Evolutionary conservation across 2,797 vertebrate genomes (phyloP).

Genomic region (Craterocephalus amniculus): DNA sequence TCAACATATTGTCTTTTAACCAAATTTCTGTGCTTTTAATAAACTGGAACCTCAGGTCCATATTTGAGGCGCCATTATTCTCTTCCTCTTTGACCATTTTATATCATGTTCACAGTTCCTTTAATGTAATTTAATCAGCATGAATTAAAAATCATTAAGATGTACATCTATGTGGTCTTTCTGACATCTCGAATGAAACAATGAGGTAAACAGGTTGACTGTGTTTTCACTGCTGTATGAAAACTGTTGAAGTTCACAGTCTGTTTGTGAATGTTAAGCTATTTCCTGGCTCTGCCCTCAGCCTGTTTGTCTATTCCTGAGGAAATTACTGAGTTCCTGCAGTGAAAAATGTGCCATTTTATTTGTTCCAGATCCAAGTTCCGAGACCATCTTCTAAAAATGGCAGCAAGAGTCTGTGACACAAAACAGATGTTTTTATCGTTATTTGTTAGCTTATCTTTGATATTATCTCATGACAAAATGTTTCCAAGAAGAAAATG

Average conservation of each 20-base stretch:
- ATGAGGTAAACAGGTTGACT: conserved; percentile 1
- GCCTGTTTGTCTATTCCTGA: conserved; percentile 59
- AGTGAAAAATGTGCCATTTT: conserved; percentile 21
- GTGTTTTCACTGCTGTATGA: neutral
- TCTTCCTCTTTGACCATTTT: neutral
- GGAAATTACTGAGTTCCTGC: conserved; percentile 68
- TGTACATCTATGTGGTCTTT: neutral
- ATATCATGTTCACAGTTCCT: neutral
- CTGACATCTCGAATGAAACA: neutral
- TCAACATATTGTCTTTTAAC: too few relatives aligned
- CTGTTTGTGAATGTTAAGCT: conserved; percentile 31
- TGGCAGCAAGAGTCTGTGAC: neutral
- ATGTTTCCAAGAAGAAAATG: accelerated
- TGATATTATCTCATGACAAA: neutral
- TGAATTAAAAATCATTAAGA: neutral
- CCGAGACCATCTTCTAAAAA: neutral
- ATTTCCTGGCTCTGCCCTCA: conserved; percentile 64
- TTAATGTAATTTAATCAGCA: neutral
- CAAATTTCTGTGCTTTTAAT: neutral
- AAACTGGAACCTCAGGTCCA: neutral
- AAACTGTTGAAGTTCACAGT: conserved; percentile 2
- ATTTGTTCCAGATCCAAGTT: conserved; percentile 19
- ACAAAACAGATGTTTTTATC: neutral
- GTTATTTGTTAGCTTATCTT: neutral
- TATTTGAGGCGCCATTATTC: neutral